phyloP scores from a whole-genome alignment of 2,888 invertebrate genomes.

The Enchytraeus crypticus region DNA sequence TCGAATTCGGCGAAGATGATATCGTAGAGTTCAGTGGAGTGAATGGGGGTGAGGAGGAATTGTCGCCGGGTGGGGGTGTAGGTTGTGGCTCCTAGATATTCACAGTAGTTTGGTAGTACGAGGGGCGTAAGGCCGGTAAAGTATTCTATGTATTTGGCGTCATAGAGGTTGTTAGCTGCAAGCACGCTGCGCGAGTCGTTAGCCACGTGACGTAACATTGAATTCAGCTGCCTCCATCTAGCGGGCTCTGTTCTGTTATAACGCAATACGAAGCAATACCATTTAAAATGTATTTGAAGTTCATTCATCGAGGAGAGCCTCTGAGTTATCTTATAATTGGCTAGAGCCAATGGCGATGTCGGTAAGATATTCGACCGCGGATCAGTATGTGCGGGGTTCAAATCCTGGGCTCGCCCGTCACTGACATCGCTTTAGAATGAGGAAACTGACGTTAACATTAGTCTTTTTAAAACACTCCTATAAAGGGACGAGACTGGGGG shows the following conservation, averaged over 20 bases:
- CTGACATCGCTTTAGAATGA: too few species aligned
- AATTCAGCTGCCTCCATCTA: conserved; percentile 20
- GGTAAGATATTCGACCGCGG: too few species aligned
- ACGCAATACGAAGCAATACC: too few species aligned
- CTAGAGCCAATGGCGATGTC: too few species aligned
- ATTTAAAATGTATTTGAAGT: too few species aligned
- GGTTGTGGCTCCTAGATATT: conserved; percentile 18
- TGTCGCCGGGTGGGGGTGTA: conserved; percentile 24
- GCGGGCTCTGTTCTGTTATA: conserved; percentile 16
- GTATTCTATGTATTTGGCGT: conserved; percentile 29
- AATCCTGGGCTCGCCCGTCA: too few species aligned
- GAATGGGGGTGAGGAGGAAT: conserved; percentile 28
- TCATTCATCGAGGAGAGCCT: too few species aligned
- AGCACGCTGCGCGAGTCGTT: conserved; percentile 15
- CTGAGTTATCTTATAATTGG: too few species aligned
- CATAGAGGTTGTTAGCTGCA: conserved; percentile 30
- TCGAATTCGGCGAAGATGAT: conserved; percentile 26
- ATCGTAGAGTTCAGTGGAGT: conserved; percentile 25
- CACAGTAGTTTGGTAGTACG: conserved; percentile 28
- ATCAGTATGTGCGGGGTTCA: too few species aligned
- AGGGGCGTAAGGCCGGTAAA: conserved; percentile 26
- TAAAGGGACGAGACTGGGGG: too few species aligned
- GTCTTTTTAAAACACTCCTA: too few species aligned
- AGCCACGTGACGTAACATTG: conserved; percentile 14
- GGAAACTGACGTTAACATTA: too few species aligned